A percentile compares a stretch with the other conserved stretches of the same genome.
Conservation (phyloP, 1,140 invertebrate genomes). For the Drosophila varians region DNA sequence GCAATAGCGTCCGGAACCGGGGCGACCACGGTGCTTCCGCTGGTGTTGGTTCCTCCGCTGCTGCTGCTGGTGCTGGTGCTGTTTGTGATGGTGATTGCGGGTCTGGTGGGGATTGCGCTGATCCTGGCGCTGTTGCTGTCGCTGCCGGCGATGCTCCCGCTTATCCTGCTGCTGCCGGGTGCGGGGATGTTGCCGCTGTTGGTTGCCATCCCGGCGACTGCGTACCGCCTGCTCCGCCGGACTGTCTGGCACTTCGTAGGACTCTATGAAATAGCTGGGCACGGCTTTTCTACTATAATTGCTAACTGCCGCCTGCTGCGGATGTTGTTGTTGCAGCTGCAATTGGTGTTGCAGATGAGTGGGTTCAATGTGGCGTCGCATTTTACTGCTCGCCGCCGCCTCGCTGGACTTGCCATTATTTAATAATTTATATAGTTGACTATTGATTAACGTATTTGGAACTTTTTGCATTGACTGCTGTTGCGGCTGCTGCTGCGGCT, state of each 20-base stretch:
- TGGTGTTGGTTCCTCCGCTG: slow-evolving; percentile 39
- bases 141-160: slow-evolving; percentile 36
- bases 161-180: slow-evolving; percentile 30
- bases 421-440: slow-evolving; percentile 82
- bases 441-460: slow-evolving; percentile 82
- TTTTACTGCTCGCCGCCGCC: slow-evolving; percentile 43
- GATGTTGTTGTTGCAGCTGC: slow-evolving; percentile 21
- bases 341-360: slow-evolving; percentile 19
- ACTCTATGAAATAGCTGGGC: slow-evolving; percentile 63
- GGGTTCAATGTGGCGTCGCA: slow-evolving; percentile 43
- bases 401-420: slow-evolving; percentile 55
- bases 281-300: slow-evolving; percentile 30
- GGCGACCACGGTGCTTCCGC: slow-evolving; percentile 46
- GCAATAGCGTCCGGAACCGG: slow-evolving; percentile 84
- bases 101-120: slow-evolving; percentile 38
- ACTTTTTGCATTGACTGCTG: slow-evolving; percentile 72
- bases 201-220: slow-evolving; percentile 67
- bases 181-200: slow-evolving; percentile 27
- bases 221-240: slow-evolving; percentile 56
- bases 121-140: slow-evolving; percentile 42
- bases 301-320: slow-evolving; percentile 22
- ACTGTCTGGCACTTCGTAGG: slow-evolving; percentile 67
- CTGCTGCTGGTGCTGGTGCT: slow-evolving; percentile 20
- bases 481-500: slow-evolving; percentile 38
- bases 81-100: slow-evolving; percentile 35